Base-by-base conservation (phyloP, 2,888 invertebrate species). In the Baronia brevicornis region DNA sequence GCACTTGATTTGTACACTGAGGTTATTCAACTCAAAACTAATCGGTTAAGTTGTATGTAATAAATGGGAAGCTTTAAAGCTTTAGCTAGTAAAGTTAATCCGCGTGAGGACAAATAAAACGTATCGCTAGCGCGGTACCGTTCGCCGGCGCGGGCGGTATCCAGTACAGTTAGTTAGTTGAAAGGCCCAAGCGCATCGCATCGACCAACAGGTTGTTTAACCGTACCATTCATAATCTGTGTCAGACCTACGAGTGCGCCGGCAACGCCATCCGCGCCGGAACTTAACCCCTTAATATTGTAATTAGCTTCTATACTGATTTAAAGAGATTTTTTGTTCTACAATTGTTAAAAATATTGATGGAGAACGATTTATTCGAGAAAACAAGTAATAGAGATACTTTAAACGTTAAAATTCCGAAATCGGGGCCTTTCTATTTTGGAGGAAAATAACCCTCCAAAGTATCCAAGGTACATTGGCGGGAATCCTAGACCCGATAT, bases 171-270 rank as follows among this genome's bases (percentile, higher is more conserved):
- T 62, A 61, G 50, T 35, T 33, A 37, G 41, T 38, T 44, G 41
- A 44, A 46, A 41, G 41, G 34, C 46, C 48, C 49, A 36, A 33
- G 45, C 51, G 54, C 54, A 47, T 41, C 42, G 38, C 34, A 43
- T 48, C 61, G 52, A 48, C 51, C 39, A 46, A 51, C 61, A 54
- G 58, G 57, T 59, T 54, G 51, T 35, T 51, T 46, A 39, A 33
- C 39, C 43, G 36, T 41, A 36, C 35, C 38, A 32, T 32, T 28
- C 32, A 26, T 28, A 27, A 51, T 46, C 44, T 49, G 45, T 47
- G 48, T 44, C 46, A 39, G 33, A 30, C 17, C 20, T 31, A 18
- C n/a, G n/a, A n/a, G 28, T 27, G 15, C 14, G n/a, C n/a, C 8
- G n/a, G 17, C 21, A 19, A 15, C 25, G 6, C 14, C 28, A 19